Base-by-base conservation (phyloP, 2,797 vertebrate genomes). In the Sebastes kiyomatsui region DNA sequence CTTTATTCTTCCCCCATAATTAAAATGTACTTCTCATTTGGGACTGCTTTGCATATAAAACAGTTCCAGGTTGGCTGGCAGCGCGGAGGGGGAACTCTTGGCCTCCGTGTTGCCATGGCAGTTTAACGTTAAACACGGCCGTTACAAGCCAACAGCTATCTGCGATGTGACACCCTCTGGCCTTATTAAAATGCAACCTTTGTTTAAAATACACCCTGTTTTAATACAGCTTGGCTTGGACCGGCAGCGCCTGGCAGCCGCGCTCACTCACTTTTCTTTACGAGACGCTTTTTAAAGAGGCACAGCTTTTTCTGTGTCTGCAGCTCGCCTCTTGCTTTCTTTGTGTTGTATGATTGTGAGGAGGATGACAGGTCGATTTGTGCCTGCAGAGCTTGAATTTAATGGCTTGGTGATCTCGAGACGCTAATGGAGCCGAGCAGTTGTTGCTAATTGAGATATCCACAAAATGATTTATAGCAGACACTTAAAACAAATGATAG, bases 81-180 rank as follows among this genome's bases (percentile, higher is more conserved):
- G 49, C 22, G 0, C 60, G 1, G 67, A 38, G 49, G 25, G 54
- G 69, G 28, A 54, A 62, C 49, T 67, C 56, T 74, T 75, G 81
- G 79, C 85, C 30, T 54, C 72, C 56, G 5, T 1, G 89, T 90
- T 82, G 77, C 87, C 85, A 86, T 88, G 85, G 87, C 78, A 81
- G 78, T 88, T 90, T 59, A 62, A 62, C 33, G 32, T 28, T 30
- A 81, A 89, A 90, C 82, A 87, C 18, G 3, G 23, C 62, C 12
- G 73, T 68, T 80, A 78, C 66, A 70, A 62, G 35, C 71, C 67
- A 69, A n/a, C 79, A 71, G 62, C 78, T 81, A 75, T 77, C 79
- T 81, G 67, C 22, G 4, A 71, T 69, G 38, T 73, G 76, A 70
- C 75, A 65, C 80, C 87, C 81, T 77, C 77, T 80, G 76, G 87